Conservation (phyloP, 2,797 vertebrate genomes). For the Dallia pectoralis region DNA sequence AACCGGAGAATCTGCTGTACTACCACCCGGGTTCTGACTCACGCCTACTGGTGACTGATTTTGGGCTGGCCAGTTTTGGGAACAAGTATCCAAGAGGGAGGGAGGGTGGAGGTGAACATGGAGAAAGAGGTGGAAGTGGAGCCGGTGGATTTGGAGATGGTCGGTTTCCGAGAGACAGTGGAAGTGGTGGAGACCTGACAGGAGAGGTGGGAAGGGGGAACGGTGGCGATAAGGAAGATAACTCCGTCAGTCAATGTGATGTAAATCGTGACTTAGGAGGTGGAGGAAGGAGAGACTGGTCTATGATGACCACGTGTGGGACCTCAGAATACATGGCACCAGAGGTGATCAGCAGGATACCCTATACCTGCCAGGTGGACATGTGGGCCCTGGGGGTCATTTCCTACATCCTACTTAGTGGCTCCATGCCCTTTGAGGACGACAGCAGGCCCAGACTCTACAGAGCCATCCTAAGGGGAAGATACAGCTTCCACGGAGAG, state of each 20-base stretch:
- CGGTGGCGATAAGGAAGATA: neutral
- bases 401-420: constrained; percentile 65
- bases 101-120: neutral
- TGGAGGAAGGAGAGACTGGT: constrained; percentile 29
- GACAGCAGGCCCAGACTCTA: constrained; percentile 55
- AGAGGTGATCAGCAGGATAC: constrained; percentile 59
- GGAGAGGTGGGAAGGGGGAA: neutral
- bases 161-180: neutral
- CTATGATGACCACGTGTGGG: constrained; percentile 35
- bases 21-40: constrained; percentile 67
- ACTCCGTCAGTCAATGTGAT: neutral
- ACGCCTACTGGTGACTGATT: constrained; percentile 64
- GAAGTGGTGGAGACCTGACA: neutral
- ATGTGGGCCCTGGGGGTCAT: constrained; percentile 70
- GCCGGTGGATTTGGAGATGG: neutral
- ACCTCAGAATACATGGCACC: constrained; percentile 68
- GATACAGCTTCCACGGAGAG: constrained; percentile 62
- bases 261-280: neutral
- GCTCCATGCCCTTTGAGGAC: constrained; percentile 68
- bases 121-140: constrained; percentile 4
- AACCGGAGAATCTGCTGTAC: constrained; percentile 67
- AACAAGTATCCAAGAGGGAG: neutral
- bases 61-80: constrained; percentile 62
- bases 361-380: constrained; percentile 57
- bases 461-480: constrained; percentile 61